These are phyloP conservation scores for Prunella himalayana DNA, from an alignment of 2,113 vertebrate species.

Conservation along the genomic window DNA sequence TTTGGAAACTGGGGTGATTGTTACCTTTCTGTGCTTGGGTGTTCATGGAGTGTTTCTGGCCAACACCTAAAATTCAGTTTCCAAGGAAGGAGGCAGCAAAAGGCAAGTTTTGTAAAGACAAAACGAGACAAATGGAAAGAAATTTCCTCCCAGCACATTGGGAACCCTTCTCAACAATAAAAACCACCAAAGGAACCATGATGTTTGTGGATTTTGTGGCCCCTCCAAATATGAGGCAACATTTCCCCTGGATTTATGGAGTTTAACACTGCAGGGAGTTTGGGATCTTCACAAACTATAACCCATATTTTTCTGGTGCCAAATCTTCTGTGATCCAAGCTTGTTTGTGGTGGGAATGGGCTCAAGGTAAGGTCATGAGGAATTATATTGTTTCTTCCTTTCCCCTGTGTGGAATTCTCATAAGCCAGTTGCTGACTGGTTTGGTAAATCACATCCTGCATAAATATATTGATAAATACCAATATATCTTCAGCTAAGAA, in stretches of 20 bases:
- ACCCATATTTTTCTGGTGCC: background rate
- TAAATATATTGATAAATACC: background rate
- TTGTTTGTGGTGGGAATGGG: fast-evolving
- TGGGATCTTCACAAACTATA: background rate
- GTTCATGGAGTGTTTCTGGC: background rate
- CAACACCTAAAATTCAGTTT: background rate
- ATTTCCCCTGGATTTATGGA: background rate
- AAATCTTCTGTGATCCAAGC: background rate
- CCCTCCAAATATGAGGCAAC: background rate
- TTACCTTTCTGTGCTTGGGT: background rate
- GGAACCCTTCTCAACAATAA: background rate
- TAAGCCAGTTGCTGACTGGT: background rate
- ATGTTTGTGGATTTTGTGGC: background rate
- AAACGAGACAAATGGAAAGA: background rate
- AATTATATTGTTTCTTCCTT: background rate
- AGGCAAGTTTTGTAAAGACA: background rate
- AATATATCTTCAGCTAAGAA: background rate
- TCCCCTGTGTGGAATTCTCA: background rate
- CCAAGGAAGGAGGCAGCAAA: background rate
- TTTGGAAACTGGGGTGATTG: background rate
- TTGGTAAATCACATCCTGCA: background rate
- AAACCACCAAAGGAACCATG: background rate
- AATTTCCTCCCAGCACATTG: background rate
- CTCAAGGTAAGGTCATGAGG: background rate
- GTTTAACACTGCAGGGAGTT: background rate